A percentile compares a stretch with the other conserved stretches of the same genome.
phyloP scores from a whole-genome alignment of 2,888 invertebrate species.

The Magallana nippona region DNA sequence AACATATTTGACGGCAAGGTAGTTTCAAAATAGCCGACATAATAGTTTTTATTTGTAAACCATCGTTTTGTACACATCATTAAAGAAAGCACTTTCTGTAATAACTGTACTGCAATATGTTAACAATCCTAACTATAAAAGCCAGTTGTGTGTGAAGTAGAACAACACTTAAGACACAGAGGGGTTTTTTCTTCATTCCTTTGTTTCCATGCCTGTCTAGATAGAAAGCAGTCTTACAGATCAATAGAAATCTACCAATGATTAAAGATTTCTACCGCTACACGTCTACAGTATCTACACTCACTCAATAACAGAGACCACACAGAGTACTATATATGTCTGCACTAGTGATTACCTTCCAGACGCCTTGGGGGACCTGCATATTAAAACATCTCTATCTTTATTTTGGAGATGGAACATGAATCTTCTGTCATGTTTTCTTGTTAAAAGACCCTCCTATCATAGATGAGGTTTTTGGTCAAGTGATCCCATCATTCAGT shows the following conservation, averaged over 20 bases:
- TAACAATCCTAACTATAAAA: background rate
- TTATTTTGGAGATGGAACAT: slow-evolving; percentile 17
- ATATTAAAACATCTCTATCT: slow-evolving; percentile 21
- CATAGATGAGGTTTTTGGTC: slow-evolving; percentile 1
- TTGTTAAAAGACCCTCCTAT: background rate
- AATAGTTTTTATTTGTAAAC: too few species aligned
- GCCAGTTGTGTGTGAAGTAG: background rate
- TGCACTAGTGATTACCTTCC: slow-evolving; percentile 10
- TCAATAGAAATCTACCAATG: slow-evolving; percentile 24
- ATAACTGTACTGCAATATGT: background rate
- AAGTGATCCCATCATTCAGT: background rate
- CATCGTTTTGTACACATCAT: background rate
- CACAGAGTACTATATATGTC: background rate
- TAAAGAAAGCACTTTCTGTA: slow-evolving; percentile 10
- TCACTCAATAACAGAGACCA: background rate
- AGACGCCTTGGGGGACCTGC: slow-evolving; percentile 30
- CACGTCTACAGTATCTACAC: slow-evolving; percentile 1
- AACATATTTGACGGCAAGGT: too few species aligned
- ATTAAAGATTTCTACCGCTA: slow-evolving; percentile 11
- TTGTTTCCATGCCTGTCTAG: slow-evolving; percentile 3
- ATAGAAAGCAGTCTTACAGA: background rate
- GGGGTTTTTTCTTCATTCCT: background rate
- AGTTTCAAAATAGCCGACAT: too few species aligned
- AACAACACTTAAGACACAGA: background rate
- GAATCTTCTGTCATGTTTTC: slow-evolving; percentile 26